Conservation (phyloP, 2,113 vertebrate species). For the Pithys albifrons region DNA sequence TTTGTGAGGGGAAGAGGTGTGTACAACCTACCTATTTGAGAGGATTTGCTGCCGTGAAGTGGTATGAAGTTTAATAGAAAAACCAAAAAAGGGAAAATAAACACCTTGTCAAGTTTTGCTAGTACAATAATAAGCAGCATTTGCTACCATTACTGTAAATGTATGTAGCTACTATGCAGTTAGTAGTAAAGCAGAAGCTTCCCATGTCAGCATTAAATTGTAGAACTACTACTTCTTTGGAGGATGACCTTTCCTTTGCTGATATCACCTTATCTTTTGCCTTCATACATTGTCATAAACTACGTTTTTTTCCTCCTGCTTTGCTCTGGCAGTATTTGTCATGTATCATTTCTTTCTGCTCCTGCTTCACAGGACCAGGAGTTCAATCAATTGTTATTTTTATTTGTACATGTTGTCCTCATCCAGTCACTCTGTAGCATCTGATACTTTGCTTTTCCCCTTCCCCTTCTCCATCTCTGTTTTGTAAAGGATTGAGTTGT, state of each 20-base stretch:
- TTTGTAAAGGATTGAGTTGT: constrained; percentile 68
- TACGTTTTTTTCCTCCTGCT: not conserved
- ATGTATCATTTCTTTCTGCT: not conserved
- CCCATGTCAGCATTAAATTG: not conserved
- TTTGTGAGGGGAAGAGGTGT: not conserved
- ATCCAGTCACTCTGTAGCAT: not conserved
- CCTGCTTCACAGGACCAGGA: not conserved
- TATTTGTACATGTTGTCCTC: not conserved
- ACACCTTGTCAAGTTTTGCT: not conserved
- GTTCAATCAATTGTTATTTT: not conserved
- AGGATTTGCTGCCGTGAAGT: not conserved
- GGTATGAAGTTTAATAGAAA: not conserved
- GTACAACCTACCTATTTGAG: not conserved
- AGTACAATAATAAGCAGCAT: not conserved
- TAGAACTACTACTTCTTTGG: not conserved
- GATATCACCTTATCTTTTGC: not conserved
- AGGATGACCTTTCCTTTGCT: not conserved
- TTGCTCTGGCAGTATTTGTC: constrained; percentile 21
- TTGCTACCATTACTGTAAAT: not conserved
- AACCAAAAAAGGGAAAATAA: not conserved
- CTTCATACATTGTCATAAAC: not conserved
- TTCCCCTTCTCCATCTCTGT: not conserved
- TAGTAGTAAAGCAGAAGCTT: not conserved
- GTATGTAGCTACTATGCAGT: not conserved
- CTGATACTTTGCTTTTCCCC: constrained; percentile 68